These are phyloP conservation scores for Neomorphus geoffroyi DNA, from an alignment of 2,797 vertebrate genomes.

Conservation along the genomic window DNA sequence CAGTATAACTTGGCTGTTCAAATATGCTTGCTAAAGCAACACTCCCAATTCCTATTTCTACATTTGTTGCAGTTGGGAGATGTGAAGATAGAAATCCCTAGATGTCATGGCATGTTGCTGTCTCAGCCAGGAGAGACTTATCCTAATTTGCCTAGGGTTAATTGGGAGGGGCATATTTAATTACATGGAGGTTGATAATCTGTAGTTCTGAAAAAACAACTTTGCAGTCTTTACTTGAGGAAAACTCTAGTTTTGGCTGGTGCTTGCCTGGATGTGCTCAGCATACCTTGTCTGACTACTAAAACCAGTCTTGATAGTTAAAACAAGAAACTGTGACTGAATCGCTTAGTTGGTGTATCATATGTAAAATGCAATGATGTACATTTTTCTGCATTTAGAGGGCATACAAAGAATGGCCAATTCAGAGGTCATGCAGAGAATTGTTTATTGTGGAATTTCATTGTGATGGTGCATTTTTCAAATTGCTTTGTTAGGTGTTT, in stretches of 20 bases:
- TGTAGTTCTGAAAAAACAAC: slow-evolving; percentile 29
- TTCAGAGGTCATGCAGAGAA: neutral
- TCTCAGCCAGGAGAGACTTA: slow-evolving; percentile 26
- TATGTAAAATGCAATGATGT: neutral
- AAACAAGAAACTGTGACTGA: neutral
- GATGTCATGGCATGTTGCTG: slow-evolving; percentile 33
- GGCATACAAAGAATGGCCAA: neutral
- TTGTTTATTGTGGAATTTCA: slow-evolving; percentile 12
- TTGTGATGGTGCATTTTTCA: neutral
- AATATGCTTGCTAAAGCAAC: neutral
- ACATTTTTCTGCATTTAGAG: neutral
- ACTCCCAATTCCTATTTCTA: neutral
- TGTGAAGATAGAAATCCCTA: slow-evolving; percentile 41
- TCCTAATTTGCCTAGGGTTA: slow-evolving; percentile 43
- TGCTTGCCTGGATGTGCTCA: slow-evolving; percentile 20
- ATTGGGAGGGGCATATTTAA: slow-evolving; percentile 51
- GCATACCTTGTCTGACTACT: neutral
- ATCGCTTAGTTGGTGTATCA: neutral
- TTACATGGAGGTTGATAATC: slow-evolving; percentile 42
- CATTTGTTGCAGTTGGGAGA: slow-evolving; percentile 2
- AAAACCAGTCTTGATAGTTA: neutral
- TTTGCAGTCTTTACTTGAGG: neutral
- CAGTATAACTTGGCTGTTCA: neutral
- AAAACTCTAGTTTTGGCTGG: neutral
- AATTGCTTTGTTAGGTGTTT: slow-evolving; percentile 28